Evolutionary conservation across 2,113 vertebrate genomes (phyloP).

Genomic region (Carlito syrichta): DNA sequence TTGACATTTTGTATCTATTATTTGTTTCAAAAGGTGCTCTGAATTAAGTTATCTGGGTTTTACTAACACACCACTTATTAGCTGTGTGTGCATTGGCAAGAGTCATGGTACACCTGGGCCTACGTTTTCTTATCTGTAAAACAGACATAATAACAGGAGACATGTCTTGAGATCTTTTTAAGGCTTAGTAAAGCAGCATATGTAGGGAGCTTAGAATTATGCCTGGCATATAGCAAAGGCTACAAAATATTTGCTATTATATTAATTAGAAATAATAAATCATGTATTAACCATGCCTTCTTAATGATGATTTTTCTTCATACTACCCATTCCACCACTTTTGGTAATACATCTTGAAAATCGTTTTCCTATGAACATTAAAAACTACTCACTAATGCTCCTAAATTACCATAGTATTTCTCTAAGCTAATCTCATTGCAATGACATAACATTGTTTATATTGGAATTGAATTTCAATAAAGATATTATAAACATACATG

Average conservation of each 20-base stretch:
- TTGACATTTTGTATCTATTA: background rate
- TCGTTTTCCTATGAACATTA: constrained; percentile 3
- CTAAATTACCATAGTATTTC: background rate
- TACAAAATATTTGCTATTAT: background rate
- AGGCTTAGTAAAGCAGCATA: background rate
- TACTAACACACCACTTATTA: background rate
- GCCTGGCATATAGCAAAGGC: background rate
- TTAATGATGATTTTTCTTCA: background rate
- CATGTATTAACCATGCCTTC: background rate
- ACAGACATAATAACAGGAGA: background rate
- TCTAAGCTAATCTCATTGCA: background rate
- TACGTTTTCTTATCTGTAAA: background rate
- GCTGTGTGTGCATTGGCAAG: background rate
- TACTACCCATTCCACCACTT: background rate
- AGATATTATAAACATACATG: background rate
- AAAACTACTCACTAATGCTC: background rate
- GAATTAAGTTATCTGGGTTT: background rate
- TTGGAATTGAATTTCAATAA: background rate
- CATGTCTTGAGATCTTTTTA: background rate
- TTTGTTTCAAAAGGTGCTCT: background rate
- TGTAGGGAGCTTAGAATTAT: constrained; percentile 1
- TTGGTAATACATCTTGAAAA: background rate
- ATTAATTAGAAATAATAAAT: constrained; percentile 12
- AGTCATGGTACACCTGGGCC: background rate
- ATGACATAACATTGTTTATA: background rate